Conservation (phyloP, 2,888 invertebrate genomes). For the Phyllotreta striolata region DNA sequence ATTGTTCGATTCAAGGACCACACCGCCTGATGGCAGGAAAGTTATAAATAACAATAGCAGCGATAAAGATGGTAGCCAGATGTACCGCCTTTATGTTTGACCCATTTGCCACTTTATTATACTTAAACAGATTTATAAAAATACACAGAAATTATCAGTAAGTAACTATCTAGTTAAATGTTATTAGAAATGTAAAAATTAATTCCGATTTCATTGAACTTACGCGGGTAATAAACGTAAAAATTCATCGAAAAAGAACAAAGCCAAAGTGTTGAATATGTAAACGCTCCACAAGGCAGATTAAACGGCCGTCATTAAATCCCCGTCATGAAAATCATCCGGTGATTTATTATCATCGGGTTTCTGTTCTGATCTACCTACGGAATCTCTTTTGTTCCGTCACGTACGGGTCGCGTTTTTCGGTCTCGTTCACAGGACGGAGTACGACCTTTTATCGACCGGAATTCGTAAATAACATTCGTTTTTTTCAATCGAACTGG, state of each 20-base stretch:
- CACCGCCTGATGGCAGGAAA: not conserved
- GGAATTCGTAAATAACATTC: too few relatives aligned
- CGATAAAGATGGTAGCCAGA: constrained; percentile 9
- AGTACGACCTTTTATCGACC: too few relatives aligned
- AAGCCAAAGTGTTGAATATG: not conserved
- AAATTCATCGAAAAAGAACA: not conserved
- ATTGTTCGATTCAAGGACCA: constrained; percentile 32
- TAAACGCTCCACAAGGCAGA: constrained; percentile 13
- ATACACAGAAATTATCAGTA: too few relatives aligned
- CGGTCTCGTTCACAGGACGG: constrained; percentile 5
- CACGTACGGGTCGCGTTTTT: constrained; percentile 38
- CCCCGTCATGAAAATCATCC: constrained; percentile 15
- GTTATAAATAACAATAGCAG: constrained; percentile 1
- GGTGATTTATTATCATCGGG: constrained; percentile 30
- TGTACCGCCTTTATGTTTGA: not conserved
- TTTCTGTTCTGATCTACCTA: constrained; percentile 42
- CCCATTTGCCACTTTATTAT: too few relatives aligned
- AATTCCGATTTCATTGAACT: too few relatives aligned
- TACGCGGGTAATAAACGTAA: too few relatives aligned
- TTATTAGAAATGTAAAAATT: too few relatives aligned
- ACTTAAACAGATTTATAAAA: too few relatives aligned
- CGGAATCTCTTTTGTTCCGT: constrained; percentile 43
- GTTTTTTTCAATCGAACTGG: too few relatives aligned
- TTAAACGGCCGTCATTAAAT: constrained; percentile 29
- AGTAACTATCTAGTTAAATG: too few relatives aligned